These are phyloP conservation scores for Protula sp. DNA, from an alignment of 2,888 invertebrate genomes.

Conservation along the genomic window DNA sequence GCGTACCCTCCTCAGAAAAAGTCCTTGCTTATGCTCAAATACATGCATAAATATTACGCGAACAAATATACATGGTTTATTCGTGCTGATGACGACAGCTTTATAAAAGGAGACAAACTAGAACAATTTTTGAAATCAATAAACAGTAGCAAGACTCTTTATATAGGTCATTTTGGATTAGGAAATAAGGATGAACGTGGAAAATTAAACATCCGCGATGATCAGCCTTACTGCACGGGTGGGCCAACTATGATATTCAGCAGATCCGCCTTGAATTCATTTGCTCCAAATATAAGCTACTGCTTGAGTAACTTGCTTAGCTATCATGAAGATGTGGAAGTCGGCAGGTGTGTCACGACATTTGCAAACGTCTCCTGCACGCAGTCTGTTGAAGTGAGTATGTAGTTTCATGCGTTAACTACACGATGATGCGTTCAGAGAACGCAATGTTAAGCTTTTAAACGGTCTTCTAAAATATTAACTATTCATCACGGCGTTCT, in stretches of 20 bases:
- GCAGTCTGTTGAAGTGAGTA: constrained; percentile 51
- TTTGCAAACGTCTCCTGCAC: constrained; percentile 96
- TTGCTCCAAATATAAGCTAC: constrained; percentile 81
- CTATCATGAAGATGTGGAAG: constrained; percentile 96
- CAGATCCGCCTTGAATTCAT: constrained; percentile 71
- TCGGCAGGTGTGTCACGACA: constrained; percentile 89
- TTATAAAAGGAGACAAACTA: no score
- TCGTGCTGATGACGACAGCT: no score
- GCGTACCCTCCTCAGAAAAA: constrained; percentile 1
- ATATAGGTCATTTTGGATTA: no score
- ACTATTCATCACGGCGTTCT: no score
- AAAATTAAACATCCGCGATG: constrained; percentile 64
- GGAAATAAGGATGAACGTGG: constrained; percentile 70
- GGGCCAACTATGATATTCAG: constrained; percentile 94
- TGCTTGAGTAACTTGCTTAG: constrained; percentile 90
- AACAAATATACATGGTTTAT: no score
- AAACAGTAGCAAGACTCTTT: no score
- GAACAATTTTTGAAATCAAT: no score
- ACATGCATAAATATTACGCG: no score
- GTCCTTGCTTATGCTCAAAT: neutral
- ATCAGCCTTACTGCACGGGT: constrained; percentile 99
- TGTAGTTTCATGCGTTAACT: no score
- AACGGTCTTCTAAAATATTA: no score
- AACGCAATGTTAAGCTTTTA: no score
- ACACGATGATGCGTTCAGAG: no score